Conservation (phyloP, 2,113 vertebrate genomes). For the Mesoclemmys tuberculata region DNA sequence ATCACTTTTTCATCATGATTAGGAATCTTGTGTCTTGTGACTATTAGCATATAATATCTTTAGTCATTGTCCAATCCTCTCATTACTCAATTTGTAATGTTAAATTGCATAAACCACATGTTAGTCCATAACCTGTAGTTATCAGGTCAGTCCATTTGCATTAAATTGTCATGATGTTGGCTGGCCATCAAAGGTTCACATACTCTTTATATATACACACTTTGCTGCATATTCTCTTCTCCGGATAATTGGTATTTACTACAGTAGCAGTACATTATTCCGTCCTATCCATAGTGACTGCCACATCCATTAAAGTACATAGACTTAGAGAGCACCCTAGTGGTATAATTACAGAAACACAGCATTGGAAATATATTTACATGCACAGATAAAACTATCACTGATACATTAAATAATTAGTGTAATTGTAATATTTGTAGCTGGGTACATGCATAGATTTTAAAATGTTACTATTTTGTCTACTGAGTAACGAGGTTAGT, state of each 20-base stretch:
- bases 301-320: neutral
- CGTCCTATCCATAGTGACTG: neutral
- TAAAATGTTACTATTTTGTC: neutral
- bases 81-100: slow-evolving; percentile 16
- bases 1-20: neutral
- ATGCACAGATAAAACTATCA: neutral
- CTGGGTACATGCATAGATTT: neutral
- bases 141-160: neutral
- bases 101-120: slow-evolving; percentile 12
- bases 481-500: neutral
- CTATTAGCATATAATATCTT: slow-evolving; percentile 14
- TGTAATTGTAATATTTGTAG: accelerated
- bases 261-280: neutral
- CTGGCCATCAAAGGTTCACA: neutral
- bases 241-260: neutral
- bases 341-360: slow-evolving; percentile 2
- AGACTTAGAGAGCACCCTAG: slow-evolving; percentile 55
- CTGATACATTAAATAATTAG: neutral
- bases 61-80: neutral
- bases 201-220: neutral
- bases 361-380: neutral
- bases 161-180: neutral
- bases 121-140: neutral
- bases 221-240: neutral
- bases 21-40: neutral